A percentile compares a stretch with the other conserved stretches of the same genome.
Conservation (phyloP, 2,888 invertebrate species). For the Disparrhopalites patrizii region DNA sequence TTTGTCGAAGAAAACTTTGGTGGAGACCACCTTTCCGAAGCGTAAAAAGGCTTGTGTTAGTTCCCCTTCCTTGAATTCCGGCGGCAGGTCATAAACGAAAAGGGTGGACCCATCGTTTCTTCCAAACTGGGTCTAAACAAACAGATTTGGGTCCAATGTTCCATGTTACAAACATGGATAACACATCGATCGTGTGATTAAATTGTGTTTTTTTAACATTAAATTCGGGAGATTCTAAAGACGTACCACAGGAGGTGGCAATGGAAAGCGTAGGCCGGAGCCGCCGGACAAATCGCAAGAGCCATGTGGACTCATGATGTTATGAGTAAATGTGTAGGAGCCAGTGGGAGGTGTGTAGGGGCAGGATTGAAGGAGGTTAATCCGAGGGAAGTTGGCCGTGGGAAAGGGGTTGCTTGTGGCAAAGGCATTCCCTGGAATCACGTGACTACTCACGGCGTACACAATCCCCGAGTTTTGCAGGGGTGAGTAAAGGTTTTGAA, state of each 20-base stretch:
- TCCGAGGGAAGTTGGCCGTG: not conserved
- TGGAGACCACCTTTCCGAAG: constrained; percentile 90
- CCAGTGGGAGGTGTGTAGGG: not conserved
- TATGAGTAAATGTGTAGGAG: no score
- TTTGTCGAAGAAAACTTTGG: constrained; percentile 99
- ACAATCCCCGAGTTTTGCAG: not conserved
- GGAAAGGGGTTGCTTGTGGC: not conserved
- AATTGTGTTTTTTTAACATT: no score
- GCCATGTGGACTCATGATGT: no score
- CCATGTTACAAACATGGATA: no score
- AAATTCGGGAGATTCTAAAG: no score
- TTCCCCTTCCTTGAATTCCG: constrained; percentile 97
- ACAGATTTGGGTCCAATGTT: no score
- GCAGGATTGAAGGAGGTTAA: not conserved
- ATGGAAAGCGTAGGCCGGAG: no score
- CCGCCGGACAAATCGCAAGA: no score
- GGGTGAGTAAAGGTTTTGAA: not conserved
- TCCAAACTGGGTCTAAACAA: constrained; percentile 80
- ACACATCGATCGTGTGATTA: no score
- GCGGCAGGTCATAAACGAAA: constrained; percentile 98
- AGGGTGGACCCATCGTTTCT: constrained; percentile 98
- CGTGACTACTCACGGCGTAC: not conserved
- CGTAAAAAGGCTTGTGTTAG: constrained; percentile 91
- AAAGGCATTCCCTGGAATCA: not conserved
- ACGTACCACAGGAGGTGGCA: no score